phyloP scores from a whole-genome alignment of 2,113 vertebrate species.

The Indicator indicator region DNA sequence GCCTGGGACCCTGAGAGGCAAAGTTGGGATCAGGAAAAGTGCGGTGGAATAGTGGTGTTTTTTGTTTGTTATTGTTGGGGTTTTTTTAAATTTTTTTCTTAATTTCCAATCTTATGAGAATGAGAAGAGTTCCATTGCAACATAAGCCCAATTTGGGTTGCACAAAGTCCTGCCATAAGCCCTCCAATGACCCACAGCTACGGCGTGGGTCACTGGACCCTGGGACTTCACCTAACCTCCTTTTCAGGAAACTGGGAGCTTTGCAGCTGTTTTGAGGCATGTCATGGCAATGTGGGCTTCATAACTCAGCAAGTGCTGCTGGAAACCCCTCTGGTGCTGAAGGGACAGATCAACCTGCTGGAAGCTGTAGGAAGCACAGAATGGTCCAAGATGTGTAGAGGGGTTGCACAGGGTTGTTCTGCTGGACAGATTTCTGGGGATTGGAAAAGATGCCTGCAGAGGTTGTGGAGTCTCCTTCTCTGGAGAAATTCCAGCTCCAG shows the following conservation, averaged over 20 bases:
- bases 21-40: not conserved
- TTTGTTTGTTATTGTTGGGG: no score
- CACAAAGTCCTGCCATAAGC: not conserved
- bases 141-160: not conserved
- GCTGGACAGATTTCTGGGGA: not conserved
- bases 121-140: not conserved
- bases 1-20: not conserved
- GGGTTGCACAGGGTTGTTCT: not conserved
- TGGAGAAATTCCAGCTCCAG: no score
- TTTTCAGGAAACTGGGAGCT: not conserved
- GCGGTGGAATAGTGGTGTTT: no score
- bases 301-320: not conserved
- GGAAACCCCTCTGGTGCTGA: not conserved
- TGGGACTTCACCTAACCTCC: not conserved
- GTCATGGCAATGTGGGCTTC: not conserved
- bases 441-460: not conserved
- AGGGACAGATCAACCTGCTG: not conserved
- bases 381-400: rapidly evolving
- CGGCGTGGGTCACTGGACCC: no score
- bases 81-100: no score
- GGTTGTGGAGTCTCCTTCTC: no score
- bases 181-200: rapidly evolving
- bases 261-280: not conserved
- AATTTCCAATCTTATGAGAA: not conserved
- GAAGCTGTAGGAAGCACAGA: not conserved